Evolutionary conservation across 2,888 invertebrate species (phyloP).

Genomic region (Tridacna crocea): DNA sequence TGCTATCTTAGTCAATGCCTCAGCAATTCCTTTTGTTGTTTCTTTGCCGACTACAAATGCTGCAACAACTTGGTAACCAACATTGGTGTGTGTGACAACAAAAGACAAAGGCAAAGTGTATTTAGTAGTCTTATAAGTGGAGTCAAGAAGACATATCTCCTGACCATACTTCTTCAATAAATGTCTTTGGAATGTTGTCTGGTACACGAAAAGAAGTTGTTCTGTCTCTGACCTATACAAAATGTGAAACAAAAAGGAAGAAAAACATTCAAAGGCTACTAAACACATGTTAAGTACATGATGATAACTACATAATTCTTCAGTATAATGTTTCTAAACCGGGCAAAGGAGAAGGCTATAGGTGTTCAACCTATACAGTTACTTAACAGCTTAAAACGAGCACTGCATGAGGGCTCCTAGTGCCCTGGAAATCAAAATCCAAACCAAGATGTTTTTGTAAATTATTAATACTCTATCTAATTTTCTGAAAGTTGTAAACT

Average conservation of each 20-base stretch:
- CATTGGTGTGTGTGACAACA: constrained; percentile 5
- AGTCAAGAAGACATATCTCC: constrained; percentile 6
- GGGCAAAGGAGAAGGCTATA: too few species aligned
- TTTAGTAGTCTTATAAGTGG: constrained; percentile 18
- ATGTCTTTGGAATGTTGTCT: constrained; percentile 7
- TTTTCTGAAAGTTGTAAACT: too few species aligned
- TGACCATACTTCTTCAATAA: constrained; percentile 3
- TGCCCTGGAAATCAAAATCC: too few species aligned
- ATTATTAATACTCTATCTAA: too few species aligned
- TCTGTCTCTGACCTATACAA: background rate
- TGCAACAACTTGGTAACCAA: constrained; percentile 18
- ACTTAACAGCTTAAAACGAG: too few species aligned
- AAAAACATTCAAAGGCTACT: too few species aligned
- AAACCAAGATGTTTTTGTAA: too few species aligned
- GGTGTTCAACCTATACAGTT: too few species aligned
- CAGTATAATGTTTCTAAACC: too few species aligned
- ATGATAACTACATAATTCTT: too few species aligned
- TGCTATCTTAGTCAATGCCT: constrained; percentile 1
- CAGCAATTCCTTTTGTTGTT: constrained; percentile 6
- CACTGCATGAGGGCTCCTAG: too few species aligned
- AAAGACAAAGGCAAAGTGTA: constrained; percentile 8
- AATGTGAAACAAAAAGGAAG: background rate
- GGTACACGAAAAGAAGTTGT: constrained; percentile 6
- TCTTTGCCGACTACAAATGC: constrained; percentile 19
- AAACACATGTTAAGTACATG: too few species aligned